Conservation (phyloP, 2,888 invertebrate species). For the Drosophila siamana region DNA sequence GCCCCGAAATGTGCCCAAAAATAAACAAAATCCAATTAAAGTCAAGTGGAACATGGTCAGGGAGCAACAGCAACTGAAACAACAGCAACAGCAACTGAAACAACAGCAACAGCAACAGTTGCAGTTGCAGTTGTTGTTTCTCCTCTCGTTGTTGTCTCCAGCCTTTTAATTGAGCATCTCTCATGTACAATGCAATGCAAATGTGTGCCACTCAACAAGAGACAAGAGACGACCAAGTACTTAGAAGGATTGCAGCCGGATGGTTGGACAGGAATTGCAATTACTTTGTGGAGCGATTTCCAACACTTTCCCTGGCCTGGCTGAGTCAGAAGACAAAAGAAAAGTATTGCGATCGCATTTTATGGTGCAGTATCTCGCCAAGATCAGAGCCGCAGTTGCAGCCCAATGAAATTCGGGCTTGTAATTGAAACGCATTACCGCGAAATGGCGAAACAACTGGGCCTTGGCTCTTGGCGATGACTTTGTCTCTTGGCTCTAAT, state of each 20-base stretch:
- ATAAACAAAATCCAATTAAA: constrained; percentile 79
- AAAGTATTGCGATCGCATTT: constrained; percentile 30
- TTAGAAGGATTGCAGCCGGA: constrained; percentile 54
- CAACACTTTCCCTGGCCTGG: constrained; percentile 72
- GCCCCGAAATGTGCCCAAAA: constrained; percentile 75
- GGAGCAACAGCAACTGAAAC: constrained; percentile 34
- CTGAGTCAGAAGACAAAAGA: constrained; percentile 14
- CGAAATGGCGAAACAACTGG: constrained; percentile 45
- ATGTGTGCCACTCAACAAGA: constrained; percentile 62
- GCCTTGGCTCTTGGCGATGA: constrained; percentile 7
- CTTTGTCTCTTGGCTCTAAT: constrained; percentile 46
- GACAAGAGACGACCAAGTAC: constrained; percentile 30
- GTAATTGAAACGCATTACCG: constrained; percentile 76
- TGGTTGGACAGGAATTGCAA: constrained; percentile 45
- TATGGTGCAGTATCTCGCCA: constrained; percentile 43
- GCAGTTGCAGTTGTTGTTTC: constrained; percentile 34
- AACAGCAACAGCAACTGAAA: constrained; percentile 21
- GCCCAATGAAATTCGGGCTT: constrained; percentile 66
- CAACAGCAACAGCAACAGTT: constrained; percentile 23
- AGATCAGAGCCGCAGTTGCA: constrained; percentile 49
- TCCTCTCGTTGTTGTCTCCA: constrained; percentile 32
- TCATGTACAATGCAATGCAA: constrained; percentile 59
- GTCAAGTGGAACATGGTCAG: constrained; percentile 52
- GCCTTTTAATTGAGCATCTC: constrained; percentile 72
- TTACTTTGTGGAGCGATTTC: constrained; percentile 67